phyloP scores from a whole-genome alignment of 2,113 vertebrate genomes.

The Synodontis membranacea region DNA sequence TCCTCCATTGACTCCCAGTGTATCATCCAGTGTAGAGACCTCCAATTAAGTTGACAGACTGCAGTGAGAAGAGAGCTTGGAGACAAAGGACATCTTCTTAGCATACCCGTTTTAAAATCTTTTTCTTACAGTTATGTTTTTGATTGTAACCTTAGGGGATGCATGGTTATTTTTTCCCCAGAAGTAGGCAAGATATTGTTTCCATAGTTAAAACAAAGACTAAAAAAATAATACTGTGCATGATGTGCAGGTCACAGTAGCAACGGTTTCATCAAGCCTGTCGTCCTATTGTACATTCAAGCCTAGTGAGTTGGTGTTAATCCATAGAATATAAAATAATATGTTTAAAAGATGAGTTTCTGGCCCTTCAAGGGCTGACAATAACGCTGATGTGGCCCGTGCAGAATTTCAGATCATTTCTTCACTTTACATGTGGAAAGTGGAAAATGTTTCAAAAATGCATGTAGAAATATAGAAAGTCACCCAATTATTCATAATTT shows the following conservation, averaged over 20 bases:
- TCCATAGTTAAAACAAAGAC: not conserved
- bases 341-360: too few relatives aligned
- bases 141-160: too few relatives aligned
- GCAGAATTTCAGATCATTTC: not conserved
- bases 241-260: not conserved
- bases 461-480: not conserved
- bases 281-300: not conserved
- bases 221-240: not conserved
- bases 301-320: not conserved
- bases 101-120: too few relatives aligned
- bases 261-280: not conserved
- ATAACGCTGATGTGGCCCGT: not conserved
- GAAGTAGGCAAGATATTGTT: too few relatives aligned
- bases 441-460: not conserved
- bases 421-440: not conserved
- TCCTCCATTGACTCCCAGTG: not conserved
- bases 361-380: not conserved
- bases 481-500: conserved; percentile 11
- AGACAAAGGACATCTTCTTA: not conserved
- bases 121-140: not conserved
- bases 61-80: not conserved
- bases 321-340: not conserved
- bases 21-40: not conserved
- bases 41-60: not conserved
- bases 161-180: not conserved